These are phyloP conservation scores for Drosophila orena DNA, from an alignment of 1,140 invertebrate genomes.

Conservation along the genomic window DNA sequence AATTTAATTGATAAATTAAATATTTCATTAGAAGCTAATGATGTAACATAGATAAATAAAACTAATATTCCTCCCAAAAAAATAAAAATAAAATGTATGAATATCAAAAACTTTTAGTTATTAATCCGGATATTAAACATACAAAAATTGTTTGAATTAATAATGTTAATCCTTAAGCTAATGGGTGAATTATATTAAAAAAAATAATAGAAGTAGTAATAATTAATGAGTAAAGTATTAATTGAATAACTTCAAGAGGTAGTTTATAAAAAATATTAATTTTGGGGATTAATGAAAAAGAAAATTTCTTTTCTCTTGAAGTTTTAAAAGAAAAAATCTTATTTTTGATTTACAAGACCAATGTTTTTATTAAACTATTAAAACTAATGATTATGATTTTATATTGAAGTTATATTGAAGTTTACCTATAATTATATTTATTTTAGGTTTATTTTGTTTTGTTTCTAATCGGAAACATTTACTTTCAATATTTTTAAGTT, in stretches of 20 bases:
- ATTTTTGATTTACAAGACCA: conserved; percentile 87
- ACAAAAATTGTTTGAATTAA: conserved; percentile 85
- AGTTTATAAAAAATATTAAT: conserved; percentile 87
- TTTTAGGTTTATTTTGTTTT: conserved; percentile 82
- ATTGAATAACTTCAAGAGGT: conserved; percentile 85
- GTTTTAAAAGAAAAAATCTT: conserved; percentile 86
- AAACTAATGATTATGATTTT: conserved; percentile 85
- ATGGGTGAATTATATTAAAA: conserved; percentile 85
- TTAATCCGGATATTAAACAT: conserved; percentile 31
- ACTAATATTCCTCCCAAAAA: conserved; percentile 41
- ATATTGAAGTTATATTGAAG: conserved; percentile 74
- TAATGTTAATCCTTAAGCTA: conserved; percentile 86
- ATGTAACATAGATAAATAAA: too few relatives aligned
- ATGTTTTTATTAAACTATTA: conserved; percentile 87
- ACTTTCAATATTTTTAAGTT: conserved; percentile 7
- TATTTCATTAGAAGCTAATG: conserved; percentile 85
- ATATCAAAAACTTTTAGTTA: conserved; percentile 58
- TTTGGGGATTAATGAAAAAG: conserved; percentile 87
- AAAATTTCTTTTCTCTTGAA: conserved; percentile 85
- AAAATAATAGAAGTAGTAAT: conserved; percentile 71
- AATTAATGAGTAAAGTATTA: conserved; percentile 75
- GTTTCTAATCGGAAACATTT: conserved; percentile 38
- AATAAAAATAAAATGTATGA: conserved; percentile 56
- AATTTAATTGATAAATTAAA: conserved; percentile 83
- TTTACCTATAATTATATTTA: conserved; percentile 79